Conservation (phyloP, 2,797 vertebrate genomes). For the Otolemur crassicaudatus region DNA sequence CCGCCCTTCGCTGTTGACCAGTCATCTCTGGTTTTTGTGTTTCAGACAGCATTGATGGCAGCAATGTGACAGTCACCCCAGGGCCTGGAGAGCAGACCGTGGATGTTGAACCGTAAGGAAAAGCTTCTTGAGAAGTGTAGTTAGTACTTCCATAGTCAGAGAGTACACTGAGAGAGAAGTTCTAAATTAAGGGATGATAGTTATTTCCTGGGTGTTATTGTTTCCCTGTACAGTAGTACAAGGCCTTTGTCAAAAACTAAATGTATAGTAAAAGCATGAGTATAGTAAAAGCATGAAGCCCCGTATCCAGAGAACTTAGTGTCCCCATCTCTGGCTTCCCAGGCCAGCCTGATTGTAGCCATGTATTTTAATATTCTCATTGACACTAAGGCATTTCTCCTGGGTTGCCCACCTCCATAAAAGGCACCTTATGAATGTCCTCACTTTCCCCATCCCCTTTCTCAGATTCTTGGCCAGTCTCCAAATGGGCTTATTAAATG, state of each 20-base stretch:
- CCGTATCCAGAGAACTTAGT: background rate
- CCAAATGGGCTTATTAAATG: background rate
- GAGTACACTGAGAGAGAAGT: background rate
- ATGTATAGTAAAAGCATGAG: background rate
- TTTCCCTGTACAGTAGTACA: background rate
- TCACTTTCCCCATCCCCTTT: background rate
- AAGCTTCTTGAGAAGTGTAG: constrained; percentile 45
- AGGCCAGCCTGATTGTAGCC: background rate
- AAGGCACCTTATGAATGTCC: background rate
- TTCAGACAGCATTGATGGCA: constrained; percentile 90
- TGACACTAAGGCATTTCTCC: background rate
- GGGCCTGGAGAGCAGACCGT: constrained; percentile 89
- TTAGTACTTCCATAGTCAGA: background rate
- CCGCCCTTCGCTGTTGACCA: constrained; percentile 19
- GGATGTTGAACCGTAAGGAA: constrained; percentile 92
- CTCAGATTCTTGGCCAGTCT: constrained; percentile 9
- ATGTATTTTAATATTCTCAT: background rate
- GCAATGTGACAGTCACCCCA: constrained; percentile 85
- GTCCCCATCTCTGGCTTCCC: background rate
- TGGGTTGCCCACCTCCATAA: background rate
- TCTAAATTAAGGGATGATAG: background rate
- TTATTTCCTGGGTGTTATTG: background rate
- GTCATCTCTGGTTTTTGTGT: constrained; percentile 77
- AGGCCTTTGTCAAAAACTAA: constrained; percentile 24
- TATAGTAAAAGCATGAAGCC: background rate